Evolutionary conservation across 2,113 vertebrate genomes (phyloP).

Genomic region (Bufo gargarizans): DNA sequence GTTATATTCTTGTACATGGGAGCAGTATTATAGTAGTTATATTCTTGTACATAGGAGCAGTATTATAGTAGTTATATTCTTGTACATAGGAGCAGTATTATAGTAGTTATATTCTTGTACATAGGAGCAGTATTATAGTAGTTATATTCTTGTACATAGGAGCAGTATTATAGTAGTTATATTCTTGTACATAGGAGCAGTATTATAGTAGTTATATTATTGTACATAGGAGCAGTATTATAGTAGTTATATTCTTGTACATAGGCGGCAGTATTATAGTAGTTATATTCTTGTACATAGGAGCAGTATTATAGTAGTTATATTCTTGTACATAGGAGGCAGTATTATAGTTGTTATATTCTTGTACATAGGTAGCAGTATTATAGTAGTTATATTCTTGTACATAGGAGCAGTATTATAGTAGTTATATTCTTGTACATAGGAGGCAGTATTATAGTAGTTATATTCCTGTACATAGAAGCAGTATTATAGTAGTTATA

Average conservation of each 20-base stretch:
- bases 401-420: slow-evolving; percentile 1
- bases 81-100: not conserved
- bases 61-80: not conserved
- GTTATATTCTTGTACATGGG: slow-evolving; percentile 3
- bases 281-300: slow-evolving; percentile 13
- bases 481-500: not conserved
- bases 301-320: slow-evolving; percentile 1
- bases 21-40: no score
- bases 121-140: slow-evolving; percentile 1
- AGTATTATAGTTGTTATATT: slow-evolving; percentile 1
- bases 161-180: slow-evolving; percentile 8
- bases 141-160: slow-evolving; percentile 3
- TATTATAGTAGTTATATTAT: slow-evolving; percentile 3
- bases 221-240: slow-evolving; percentile 11
- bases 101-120: slow-evolving; percentile 5
- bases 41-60: not conserved
- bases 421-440: not conserved
- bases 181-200: slow-evolving; percentile 10
- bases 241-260: slow-evolving; percentile 19
- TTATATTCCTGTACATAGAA: not conserved
- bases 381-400: slow-evolving; percentile 5
- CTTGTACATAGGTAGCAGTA: not conserved
- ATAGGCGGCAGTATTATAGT: slow-evolving; percentile 1
- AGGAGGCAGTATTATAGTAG: not conserved
- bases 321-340: not conserved